Evolutionary conservation across 2,888 invertebrate genomes (phyloP), one percentile per base, ranked within the genome.

Genomic region (Harpagoxenus sublaevis): DNA sequence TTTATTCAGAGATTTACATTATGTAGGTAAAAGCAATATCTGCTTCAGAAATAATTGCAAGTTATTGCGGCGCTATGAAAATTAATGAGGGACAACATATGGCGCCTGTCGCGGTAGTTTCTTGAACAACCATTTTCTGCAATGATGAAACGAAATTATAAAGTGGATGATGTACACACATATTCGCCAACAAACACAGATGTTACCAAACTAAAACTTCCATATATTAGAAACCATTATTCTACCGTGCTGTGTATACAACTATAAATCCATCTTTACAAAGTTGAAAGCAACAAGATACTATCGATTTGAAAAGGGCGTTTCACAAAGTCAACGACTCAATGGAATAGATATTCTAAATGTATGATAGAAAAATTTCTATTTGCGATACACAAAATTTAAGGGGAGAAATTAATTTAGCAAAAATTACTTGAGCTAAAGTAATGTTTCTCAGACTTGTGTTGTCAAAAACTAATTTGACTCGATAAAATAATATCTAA

Each of bases 201-300:
- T 63, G 62, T 87, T 88, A 82, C 77, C 84, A 87, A 83, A 85
- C 70, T 87, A 84, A 86, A 87, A 89, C 73, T 86, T 83, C 62
- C 71, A 82, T 85, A 74, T 83, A 81, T 83, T 48, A 83, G 74
- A 77, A 83, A 65, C 81, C 48, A 79, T 65, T 84, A 86, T 86
- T 83, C 89, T 89, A 89, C 86, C 89, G 88, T 89, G 89, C 89
- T 90, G 18, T 88, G 18, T 85, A 88, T 90, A 89, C 86, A 83
- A 65, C 89, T 88, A 89, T 75, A 23, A 79, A 57, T 87, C 60
- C 51, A 60, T 39, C n/a, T 84, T 82, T 53, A 83, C 79, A 88
- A 53, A 70, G n/a, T 79, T 71, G 63, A 74, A 66, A 74, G 18
- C 83, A 66, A 85, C 71, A 82, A 65, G 62, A 65, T 87, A 78